Evolutionary conservation across 1,140 invertebrate species (phyloP).

Genomic region (Carcinoscorpius rotundicauda): DNA sequence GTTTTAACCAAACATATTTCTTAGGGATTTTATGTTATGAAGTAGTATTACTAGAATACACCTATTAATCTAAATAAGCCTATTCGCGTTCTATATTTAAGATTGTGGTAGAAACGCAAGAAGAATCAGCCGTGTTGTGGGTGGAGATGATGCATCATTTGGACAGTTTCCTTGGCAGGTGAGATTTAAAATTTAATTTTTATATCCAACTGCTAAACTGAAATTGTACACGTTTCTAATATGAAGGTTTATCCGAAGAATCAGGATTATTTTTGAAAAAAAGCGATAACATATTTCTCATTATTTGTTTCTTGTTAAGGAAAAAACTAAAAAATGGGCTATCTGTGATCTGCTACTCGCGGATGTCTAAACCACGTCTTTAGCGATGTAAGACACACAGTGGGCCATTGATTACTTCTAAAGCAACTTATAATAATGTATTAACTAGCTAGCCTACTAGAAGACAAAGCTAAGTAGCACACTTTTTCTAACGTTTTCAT

Average conservation of each 20-base stretch:
- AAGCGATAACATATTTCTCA: not conserved
- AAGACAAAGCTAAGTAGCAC: no score
- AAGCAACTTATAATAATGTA: no score
- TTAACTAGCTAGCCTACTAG: no score
- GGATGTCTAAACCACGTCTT: no score
- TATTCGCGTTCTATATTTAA: conserved; percentile 10
- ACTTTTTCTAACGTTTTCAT: no score
- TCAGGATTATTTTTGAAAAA: not conserved
- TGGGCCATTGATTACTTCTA: no score
- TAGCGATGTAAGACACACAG: no score
- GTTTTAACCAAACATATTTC: no score
- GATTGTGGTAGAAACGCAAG: conserved; percentile 41
- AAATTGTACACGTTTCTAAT: not conserved
- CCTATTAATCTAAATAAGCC: not conserved
- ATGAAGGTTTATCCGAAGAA: not conserved
- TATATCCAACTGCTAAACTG: not conserved
- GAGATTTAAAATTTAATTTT: conserved; percentile 20
- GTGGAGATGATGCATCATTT: conserved; percentile 83
- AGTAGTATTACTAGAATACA: not conserved
- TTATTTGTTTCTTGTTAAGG: not conserved
- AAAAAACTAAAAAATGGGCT: no score
- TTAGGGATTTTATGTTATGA: not conserved
- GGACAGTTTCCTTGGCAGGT: conserved; percentile 91
- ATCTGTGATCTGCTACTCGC: no score
- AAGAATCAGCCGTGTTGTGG: conserved; percentile 73